Base-by-base conservation (phyloP, 2,113 vertebrate species). In the Chloropsis cyanopogon region DNA sequence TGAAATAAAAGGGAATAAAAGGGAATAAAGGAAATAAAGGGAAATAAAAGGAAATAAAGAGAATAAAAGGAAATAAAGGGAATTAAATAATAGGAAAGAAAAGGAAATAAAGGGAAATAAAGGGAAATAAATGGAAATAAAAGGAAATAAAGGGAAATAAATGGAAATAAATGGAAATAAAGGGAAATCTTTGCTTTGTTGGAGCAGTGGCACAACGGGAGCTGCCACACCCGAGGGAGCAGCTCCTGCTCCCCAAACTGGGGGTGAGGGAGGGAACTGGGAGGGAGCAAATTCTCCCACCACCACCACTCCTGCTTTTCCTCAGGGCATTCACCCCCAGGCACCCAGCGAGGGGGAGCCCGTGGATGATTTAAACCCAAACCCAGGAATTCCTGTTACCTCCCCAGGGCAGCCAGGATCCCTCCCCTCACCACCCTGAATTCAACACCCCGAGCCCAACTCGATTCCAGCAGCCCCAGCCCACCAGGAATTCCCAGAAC, bases 281-380 rank as follows among this genome's bases (percentile, higher is more conserved):
- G 63, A 47, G 3, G 10, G 7, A 39, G 7, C 4, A 5, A 3
- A 8, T 53, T 7, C 44, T 12, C 28, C n/a, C n/a, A n/a, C 26
- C 42, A 8, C 2, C 41, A 1, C 14, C 3, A 0, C 1, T 29
- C 1, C 0, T 4, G 9, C 8, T 9, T 31, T 12, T 41, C n/a
- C n/a, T 28, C 46, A 4, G 37, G 52, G 12, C 13, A 3, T 33
- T 52, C 28, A 20, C 2, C 1, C 21, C 22, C 22, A 12, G 37
- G 37, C 19, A n/a, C 19, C 2, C 7, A 41, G 31, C 0, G 1
- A 70, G 18, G 0, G 26, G n/a, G n/a, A 82, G 6, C 69, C 37
- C 24, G 0, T 0, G 3, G 29, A 4, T 13, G 21, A 8, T 22
- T 37, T 2, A 37, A 2, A 46, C 5, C 42, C 71, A 39, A 42